Percentiles rank a stretch among this genome's conserved stretches.
These are phyloP conservation scores for Xenus cinereus DNA, from an alignment of 2,113 vertebrate genomes.

Conservation along the genomic window DNA sequence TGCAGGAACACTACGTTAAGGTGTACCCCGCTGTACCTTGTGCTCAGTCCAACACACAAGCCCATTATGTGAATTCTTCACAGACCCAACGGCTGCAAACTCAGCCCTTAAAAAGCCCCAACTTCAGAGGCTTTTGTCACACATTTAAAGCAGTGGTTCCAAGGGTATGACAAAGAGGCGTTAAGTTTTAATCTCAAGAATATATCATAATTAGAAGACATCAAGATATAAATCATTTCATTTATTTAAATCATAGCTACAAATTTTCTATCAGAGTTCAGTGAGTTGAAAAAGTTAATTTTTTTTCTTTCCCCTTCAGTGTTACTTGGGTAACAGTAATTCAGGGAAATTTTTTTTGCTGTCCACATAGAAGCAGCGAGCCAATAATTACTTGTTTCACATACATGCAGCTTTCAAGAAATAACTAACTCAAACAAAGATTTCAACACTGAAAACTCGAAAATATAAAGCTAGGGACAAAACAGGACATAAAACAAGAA, in stretches of 20 bases:
- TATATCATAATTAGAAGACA: not conserved
- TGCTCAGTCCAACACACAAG: not conserved
- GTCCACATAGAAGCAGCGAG: not conserved
- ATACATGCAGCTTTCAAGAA: not conserved
- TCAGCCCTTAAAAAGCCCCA: not conserved
- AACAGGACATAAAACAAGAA: not conserved
- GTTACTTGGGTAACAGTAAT: not conserved
- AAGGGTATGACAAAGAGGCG: not conserved
- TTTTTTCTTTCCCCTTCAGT: not conserved
- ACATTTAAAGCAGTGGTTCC: not conserved
- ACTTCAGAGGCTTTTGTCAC: not conserved
- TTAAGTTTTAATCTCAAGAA: not conserved
- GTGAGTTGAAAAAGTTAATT: not conserved
- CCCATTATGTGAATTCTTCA: not conserved
- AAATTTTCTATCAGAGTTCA: not conserved
- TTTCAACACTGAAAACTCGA: not conserved
- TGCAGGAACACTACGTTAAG: not conserved
- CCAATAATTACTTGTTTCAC: not conserved
- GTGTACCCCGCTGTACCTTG: accelerated
- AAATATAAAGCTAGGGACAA: not conserved
- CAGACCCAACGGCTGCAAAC: not conserved
- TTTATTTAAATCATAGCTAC: not conserved
- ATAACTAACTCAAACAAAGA: not conserved
- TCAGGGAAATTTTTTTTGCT: not conserved
- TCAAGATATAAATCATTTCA: not conserved